Evolutionary conservation across 2,888 invertebrate species (phyloP), one percentile per base, ranked within the genome.

Genomic region (Nemurella pictetii): DNA sequence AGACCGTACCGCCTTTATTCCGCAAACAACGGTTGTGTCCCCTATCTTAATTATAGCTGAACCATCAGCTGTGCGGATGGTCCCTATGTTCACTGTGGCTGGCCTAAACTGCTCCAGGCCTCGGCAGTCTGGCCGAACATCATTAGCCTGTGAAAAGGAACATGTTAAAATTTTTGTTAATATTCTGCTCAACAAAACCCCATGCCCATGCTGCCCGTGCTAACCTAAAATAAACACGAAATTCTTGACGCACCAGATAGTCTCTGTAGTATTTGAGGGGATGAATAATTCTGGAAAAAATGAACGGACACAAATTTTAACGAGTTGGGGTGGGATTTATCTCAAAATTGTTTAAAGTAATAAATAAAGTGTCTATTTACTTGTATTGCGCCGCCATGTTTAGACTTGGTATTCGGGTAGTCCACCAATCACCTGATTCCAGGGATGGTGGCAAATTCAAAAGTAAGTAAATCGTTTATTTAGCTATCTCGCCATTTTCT

Each of bases 21-120:
- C 97, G 91, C 97, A 97, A 81, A 96, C 92, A 73, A 96, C 94
- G 80, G 95, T 94, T 0, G 97, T 96, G 88, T 95, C 95, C 27
- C 97, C 97, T 88, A 96, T 92, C 92, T 95, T 95, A 0, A 94
- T 94, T 75, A 95, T 92, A 1, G 95, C 93, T 1, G 96, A 96
- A 80, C 95, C 94, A 89, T 96, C 95, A 0, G 96, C 94, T 78
- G 93, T 93, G 35, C 90, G 90, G 84, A 94, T 92, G 0, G 94
- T 93, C 83, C 93, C 92, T 27, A 93, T 91, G 89, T 94, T 94
- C 7, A 95, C 90, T 30, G 93, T 91, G 83, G 93, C 92, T 28
- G 94, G 93, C 82, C 97, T 92, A 88, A 94, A 95, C 88, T 94
- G 93, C 85, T 93, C 90, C 87, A 96, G 93, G 86, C 93, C 92